These are phyloP conservation scores for Spondyliosoma cantharus DNA, from an alignment of 2,797 vertebrate genomes.

Conservation along the genomic window DNA sequence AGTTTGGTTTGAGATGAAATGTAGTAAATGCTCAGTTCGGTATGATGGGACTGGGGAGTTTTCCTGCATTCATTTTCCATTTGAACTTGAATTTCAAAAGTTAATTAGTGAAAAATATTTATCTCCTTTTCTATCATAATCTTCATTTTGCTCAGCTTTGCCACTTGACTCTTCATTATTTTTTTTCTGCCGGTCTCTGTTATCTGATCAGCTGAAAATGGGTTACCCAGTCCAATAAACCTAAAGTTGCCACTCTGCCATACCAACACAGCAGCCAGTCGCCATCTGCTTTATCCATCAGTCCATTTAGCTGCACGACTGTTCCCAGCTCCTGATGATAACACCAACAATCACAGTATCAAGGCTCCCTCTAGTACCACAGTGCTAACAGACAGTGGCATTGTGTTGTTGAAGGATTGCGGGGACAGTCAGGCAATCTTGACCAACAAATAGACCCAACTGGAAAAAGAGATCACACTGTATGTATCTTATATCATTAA, in stretches of 20 bases:
- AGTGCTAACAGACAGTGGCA: not conserved
- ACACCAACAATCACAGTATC: not conserved
- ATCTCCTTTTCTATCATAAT: not conserved
- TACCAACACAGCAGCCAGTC: not conserved
- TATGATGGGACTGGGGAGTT: not conserved
- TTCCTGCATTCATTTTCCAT: not conserved
- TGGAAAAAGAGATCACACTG: not conserved
- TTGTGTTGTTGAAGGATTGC: conserved; percentile 5
- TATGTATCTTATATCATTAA: not conserved
- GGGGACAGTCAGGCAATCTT: not conserved
- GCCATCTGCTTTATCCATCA: not conserved
- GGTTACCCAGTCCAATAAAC: not conserved
- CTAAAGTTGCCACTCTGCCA: not conserved
- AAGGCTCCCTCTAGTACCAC: not conserved
- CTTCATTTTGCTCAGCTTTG: no score
- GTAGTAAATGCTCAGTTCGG: not conserved
- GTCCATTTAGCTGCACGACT: conserved; percentile 9
- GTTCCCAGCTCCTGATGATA: not conserved
- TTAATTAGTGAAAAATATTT: not conserved
- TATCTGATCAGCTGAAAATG: not conserved
- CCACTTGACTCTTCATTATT: not conserved
- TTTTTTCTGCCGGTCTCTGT: not conserved
- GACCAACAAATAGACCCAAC: not conserved
- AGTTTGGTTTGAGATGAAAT: not conserved
- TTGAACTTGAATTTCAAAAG: not conserved